Percentiles rank a stretch among this genome's conserved stretches.
Evolutionary conservation across 2,888 invertebrate genomes (phyloP).

Genomic region (Andrena camellia): DNA sequence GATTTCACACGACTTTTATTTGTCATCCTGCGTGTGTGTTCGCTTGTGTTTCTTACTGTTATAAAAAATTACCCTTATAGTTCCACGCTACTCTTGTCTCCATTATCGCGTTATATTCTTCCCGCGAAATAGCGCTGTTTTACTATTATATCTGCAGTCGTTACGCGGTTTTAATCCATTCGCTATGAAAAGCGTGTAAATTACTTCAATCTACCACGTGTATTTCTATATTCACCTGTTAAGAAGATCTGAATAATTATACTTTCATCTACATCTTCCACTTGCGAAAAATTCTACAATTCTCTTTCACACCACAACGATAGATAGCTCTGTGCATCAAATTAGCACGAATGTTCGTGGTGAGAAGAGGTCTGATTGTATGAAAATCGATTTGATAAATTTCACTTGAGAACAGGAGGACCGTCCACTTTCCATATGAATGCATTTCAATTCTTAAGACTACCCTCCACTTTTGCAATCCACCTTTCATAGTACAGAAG

Average conservation of each 20-base stretch:
- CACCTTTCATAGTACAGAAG: too few species aligned
- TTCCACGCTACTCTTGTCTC: slow-evolving; percentile 16
- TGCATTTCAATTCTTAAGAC: neutral
- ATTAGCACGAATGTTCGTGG: too few species aligned
- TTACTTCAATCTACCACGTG: neutral
- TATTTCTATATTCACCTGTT: too few species aligned
- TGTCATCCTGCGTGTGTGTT: slow-evolving; percentile 12
- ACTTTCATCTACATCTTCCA: too few species aligned
- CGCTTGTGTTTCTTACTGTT: slow-evolving; percentile 21
- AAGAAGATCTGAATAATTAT: too few species aligned
- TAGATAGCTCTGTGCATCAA: too few species aligned
- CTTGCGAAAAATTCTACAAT: too few species aligned
- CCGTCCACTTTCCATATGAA: neutral
- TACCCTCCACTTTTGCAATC: neutral
- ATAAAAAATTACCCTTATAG: slow-evolving; percentile 15
- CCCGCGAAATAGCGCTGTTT: neutral
- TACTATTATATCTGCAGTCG: neutral
- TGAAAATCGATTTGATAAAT: too few species aligned
- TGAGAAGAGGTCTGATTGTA: too few species aligned
- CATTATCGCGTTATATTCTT: slow-evolving; percentile 11
- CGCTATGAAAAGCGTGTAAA: neutral
- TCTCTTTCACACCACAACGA: too few species aligned
- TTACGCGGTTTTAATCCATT: neutral
- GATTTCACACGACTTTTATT: slow-evolving; percentile 46
- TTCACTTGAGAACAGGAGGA: too few species aligned